These are phyloP conservation scores for Drosophila limbata DNA, from an alignment of 2,888 invertebrate genomes.

Conservation along the genomic window DNA sequence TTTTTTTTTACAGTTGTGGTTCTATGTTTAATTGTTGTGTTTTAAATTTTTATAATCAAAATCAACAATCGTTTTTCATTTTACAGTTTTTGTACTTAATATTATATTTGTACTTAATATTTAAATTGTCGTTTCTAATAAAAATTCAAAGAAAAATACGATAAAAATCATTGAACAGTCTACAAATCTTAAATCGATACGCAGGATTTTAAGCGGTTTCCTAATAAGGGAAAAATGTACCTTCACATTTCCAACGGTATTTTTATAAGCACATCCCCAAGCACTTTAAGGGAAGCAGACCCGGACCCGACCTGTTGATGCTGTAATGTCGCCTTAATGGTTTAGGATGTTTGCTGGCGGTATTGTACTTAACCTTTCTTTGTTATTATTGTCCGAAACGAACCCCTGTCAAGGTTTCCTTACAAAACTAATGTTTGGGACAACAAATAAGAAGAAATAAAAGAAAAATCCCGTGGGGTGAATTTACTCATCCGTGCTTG, in stretches of 20 bases:
- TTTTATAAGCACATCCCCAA: not conserved
- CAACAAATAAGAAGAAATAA: constrained; percentile 20
- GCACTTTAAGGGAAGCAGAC: not conserved
- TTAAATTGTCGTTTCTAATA: no score
- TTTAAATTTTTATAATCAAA: no score
- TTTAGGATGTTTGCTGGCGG: constrained; percentile 54
- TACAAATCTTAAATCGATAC: no score
- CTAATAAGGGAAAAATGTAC: not conserved
- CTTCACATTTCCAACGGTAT: not conserved
- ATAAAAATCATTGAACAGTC: not conserved
- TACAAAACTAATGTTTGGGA: constrained; percentile 36
- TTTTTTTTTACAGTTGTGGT: no score
- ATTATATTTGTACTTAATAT: no score
- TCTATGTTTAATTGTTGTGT: no score
- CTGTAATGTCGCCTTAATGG: constrained; percentile 24
- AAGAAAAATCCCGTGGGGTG: constrained; percentile 17
- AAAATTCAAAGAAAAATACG: no score
- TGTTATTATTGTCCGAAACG: constrained; percentile 43
- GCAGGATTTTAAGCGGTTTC: not conserved
- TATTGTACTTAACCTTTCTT: constrained; percentile 58
- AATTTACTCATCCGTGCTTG: constrained; percentile 19
- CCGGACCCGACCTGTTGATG: constrained; percentile 10
- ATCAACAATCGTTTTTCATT: no score
- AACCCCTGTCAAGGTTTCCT: constrained; percentile 15
- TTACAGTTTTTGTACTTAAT: no score